Evolutionary conservation across 2,888 invertebrate species (phyloP), one percentile per base, ranked within the genome.

Genomic region (Heteropelma amictum): DNA sequence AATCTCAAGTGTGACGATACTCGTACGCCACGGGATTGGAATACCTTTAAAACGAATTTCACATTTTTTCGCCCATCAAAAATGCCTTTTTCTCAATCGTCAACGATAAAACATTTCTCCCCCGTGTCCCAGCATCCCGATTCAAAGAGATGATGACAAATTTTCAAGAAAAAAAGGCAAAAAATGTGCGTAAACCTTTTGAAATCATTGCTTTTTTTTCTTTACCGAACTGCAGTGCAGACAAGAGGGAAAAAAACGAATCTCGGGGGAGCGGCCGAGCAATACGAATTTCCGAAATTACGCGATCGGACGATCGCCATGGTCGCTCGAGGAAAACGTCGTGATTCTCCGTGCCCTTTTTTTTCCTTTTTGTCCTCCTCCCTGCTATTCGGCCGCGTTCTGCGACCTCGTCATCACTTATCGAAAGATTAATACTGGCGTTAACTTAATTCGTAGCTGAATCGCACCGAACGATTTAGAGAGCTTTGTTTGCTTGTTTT

Each of bases 351-450:
- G 7, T 60, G 26, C 8, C 6, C 35, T 23, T 49, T 63, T 51
- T 19, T 53, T 33, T 30, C 14, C 1, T 14, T 49, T 14, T 23
- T 49, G 38, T 38, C 1, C 47, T 47, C 28, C 67, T 65, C 63
- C 42, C 51, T 77, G 69, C 81, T 7, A 14, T 28, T 26, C 19
- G 19, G 10, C 35, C n/a, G 3, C 10, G 35, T n/a, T 85, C 40
- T 80, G 79, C 79, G 77, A 85, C 28, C 79, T 82, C 78, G 80
- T 77, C 60, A 63, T 79, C 5, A 3, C 80, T 82, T 81, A 82
- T 82, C 81, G 80, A 84, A 83, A 79, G 80, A 80, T 83, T 85
- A 84, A 84, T 84, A 84, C 84, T 85, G 84, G 79, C 76, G 74
- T 82, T 68, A 40, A 58, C 74, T 77, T 76, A 76, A 72, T 68